phyloP scores from a whole-genome alignment of 2,113 vertebrate species.

The Saguinus imperator region DNA sequence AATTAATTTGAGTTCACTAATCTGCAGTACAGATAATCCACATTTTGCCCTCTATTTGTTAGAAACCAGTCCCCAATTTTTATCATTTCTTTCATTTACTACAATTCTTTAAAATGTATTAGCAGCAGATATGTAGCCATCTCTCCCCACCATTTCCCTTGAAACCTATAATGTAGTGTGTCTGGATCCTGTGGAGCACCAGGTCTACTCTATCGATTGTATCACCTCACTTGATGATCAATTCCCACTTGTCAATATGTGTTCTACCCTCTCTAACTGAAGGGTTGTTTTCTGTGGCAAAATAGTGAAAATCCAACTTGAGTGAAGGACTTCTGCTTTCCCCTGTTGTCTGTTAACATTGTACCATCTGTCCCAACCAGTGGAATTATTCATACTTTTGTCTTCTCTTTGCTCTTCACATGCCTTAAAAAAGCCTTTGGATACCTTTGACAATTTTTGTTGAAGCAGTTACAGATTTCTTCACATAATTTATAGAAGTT shows the following conservation, averaged over 20 bases:
- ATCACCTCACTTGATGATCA: neutral
- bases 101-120: neutral
- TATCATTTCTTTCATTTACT: neutral
- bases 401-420: slow-evolving; percentile 8
- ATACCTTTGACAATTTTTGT: slow-evolving; percentile 28
- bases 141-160: neutral
- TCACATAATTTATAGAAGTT: neutral
- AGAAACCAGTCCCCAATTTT: neutral
- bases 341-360: slow-evolving; percentile 17
- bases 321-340: neutral
- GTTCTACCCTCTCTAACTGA: neutral
- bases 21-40: neutral
- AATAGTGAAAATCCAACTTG: neutral
- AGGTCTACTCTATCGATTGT: neutral
- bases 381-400: neutral
- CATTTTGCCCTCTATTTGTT: neutral
- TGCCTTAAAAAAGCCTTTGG: neutral
- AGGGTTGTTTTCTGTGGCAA: slow-evolving; percentile 42
- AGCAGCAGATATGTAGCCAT: neutral
- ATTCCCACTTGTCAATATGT: neutral
- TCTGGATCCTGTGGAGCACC: neutral
- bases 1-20: neutral
- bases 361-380: slow-evolving; percentile 50
- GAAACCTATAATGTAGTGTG: neutral
- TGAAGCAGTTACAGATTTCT: neutral